Conservation (phyloP, 2,797 vertebrate genomes). For the Gila robusta region DNA sequence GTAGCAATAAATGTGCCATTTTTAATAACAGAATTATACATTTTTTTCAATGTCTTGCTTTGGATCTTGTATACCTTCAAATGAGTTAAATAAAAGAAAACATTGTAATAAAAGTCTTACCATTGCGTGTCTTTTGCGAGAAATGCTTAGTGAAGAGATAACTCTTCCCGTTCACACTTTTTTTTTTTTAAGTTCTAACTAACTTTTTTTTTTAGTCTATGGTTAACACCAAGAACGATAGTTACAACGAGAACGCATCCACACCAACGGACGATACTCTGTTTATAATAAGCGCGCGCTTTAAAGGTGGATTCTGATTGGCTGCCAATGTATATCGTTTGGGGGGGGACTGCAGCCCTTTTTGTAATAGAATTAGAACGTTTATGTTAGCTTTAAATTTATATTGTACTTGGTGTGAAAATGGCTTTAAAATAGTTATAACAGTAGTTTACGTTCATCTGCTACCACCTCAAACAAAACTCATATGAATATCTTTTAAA, state of each 20-base stretch:
- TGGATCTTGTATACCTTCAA: conserved; percentile 86
- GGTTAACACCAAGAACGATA: too few species aligned
- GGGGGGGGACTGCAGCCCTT: too few species aligned
- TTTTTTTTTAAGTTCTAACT: too few species aligned
- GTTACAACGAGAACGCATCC: neutral
- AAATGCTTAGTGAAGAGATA: neutral
- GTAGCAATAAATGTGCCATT: conserved; percentile 91
- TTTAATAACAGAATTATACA: conserved; percentile 86
- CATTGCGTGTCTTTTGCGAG: conserved; percentile 60
- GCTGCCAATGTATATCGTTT: neutral
- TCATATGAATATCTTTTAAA: neutral
- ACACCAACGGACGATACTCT: neutral
- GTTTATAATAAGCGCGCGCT: neutral
- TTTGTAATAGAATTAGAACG: neutral
- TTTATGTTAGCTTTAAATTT: neutral
- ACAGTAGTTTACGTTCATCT: neutral
- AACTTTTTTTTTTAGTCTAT: too few species aligned
- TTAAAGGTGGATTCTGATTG: neutral
- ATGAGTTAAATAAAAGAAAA: conserved; percentile 81
- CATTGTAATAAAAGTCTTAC: conserved; percentile 83
- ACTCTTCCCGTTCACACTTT: too few species aligned
- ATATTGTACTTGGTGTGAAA: neutral
- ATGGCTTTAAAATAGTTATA: neutral
- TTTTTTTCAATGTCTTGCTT: conserved; percentile 87
- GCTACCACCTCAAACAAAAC: neutral